phyloP scores from a whole-genome alignment of 2,888 invertebrate species.

The Salpingus planirostris region DNA sequence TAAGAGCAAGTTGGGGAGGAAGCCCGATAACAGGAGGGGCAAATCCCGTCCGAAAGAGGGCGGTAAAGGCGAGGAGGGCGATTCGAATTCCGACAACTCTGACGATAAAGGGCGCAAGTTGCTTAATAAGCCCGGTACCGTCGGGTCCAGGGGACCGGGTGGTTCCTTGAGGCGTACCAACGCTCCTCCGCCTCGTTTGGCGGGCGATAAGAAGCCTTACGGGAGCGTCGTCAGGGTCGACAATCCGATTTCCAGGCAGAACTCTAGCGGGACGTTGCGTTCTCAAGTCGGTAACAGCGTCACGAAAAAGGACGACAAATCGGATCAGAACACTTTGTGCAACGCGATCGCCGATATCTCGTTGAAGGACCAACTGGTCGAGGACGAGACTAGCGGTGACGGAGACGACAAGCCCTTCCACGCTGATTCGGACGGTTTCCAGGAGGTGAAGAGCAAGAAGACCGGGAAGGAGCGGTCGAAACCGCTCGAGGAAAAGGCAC shows the following conservation, averaged over 20 bases:
- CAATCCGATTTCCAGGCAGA: constrained; percentile 27
- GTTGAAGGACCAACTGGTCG: constrained; percentile 35
- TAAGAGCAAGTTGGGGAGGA: constrained; percentile 15
- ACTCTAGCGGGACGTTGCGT: constrained; percentile 32
- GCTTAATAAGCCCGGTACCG: background rate
- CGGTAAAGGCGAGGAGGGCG: constrained; percentile 46
- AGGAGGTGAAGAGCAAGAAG: constrained; percentile 77
- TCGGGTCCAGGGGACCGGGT: background rate
- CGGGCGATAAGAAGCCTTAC: constrained; percentile 27
- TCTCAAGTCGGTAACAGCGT: constrained; percentile 33
- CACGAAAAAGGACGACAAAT: constrained; percentile 35
- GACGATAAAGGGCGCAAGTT: constrained; percentile 41
- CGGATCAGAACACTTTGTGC: constrained; percentile 47
- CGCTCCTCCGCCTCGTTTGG: constrained; percentile 25
- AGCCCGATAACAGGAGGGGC: constrained; percentile 34
- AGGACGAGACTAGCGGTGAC: constrained; percentile 25
- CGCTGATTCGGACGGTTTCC: constrained; percentile 63
- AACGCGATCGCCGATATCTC: constrained; percentile 43
- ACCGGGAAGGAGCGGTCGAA: constrained; percentile 53
- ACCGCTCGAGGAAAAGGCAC: constrained; percentile 32
- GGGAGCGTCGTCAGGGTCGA: constrained; percentile 1
- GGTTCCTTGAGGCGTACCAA: constrained; percentile 14
- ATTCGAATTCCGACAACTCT: constrained; percentile 77
- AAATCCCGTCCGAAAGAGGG: constrained; percentile 33
- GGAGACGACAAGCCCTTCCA: constrained; percentile 38